Conservation (phyloP, 2,888 invertebrate genomes). For the Himalopsyche anomala region DNA sequence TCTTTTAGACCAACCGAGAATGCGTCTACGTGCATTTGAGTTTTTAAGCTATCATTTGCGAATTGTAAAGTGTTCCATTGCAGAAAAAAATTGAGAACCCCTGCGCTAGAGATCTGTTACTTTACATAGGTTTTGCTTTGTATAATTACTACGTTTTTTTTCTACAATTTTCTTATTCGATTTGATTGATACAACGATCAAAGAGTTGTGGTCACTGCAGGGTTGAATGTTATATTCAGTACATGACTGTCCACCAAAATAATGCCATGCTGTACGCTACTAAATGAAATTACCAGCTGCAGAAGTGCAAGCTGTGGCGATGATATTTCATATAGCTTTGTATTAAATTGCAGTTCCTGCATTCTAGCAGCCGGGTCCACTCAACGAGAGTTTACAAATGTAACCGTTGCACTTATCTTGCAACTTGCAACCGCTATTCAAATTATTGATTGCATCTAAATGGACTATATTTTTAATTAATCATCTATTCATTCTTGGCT, state of each 20-base stretch:
- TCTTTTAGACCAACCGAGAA: too few relatives aligned
- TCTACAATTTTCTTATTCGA: too few relatives aligned
- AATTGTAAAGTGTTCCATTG: too few relatives aligned
- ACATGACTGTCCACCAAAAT: conserved; percentile 5
- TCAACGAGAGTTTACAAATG: background rate
- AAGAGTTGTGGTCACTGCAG: background rate
- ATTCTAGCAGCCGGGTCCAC: background rate
- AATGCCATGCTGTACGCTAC: background rate
- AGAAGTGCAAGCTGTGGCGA: background rate
- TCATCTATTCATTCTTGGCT: too few relatives aligned
- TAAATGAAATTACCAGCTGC: conserved; percentile 22
- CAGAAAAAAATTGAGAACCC: too few relatives aligned
- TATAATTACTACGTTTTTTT: too few relatives aligned
- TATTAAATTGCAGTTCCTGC: background rate
- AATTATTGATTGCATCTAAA: conserved; percentile 4
- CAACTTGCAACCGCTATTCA: background rate
- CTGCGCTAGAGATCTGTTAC: too few relatives aligned
- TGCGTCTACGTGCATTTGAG: too few relatives aligned
- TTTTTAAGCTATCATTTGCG: too few relatives aligned
- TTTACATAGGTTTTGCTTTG: too few relatives aligned
- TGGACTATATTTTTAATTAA: background rate
- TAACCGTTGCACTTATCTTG: background rate
- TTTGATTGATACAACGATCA: too few relatives aligned
- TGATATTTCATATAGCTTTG: background rate
- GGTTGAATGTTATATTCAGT: background rate